Conservation (phyloP, 2,888 invertebrate genomes). For the Thyatira batis region DNA sequence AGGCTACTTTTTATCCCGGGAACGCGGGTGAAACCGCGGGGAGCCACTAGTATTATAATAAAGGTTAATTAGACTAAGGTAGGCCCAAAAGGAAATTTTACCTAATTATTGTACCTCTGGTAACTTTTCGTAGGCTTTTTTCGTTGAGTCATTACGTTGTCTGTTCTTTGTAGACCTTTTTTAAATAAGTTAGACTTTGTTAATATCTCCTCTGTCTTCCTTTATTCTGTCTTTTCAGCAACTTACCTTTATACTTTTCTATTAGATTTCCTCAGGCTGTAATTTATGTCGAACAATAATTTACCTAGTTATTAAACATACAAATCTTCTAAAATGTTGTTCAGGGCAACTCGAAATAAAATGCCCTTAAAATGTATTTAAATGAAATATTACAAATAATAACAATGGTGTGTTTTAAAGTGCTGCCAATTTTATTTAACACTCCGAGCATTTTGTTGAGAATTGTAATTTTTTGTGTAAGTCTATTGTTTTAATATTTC, state of each 20-base stretch:
- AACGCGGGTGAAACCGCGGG: too few species aligned
- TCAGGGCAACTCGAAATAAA: not conserved
- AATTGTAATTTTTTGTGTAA: not conserved
- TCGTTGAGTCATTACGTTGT: not conserved
- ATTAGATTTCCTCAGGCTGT: not conserved
- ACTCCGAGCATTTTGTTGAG: slow-evolving; percentile 1
- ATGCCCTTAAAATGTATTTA: not conserved
- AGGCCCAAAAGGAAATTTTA: slow-evolving; percentile 11
- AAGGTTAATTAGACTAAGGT: slow-evolving; percentile 13
- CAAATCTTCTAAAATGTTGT: not conserved
- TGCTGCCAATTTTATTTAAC: not conserved
- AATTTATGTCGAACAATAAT: not conserved
- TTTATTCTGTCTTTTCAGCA: not conserved
- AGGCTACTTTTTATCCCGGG: too few species aligned
- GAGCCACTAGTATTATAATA: too few species aligned
- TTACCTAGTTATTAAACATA: not conserved
- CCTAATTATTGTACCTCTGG: slow-evolving; percentile 5
- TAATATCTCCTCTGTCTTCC: not conserved
- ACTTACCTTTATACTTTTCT: not conserved
- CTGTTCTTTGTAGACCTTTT: not conserved
- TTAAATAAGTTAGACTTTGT: not conserved
- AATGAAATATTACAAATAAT: not conserved
- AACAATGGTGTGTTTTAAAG: not conserved
- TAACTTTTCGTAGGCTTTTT: slow-evolving; percentile 2
- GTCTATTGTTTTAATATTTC: not conserved